Evolutionary conservation across 2,888 invertebrate species (phyloP).

Genomic region (Chamaedrilus cognettii): DNA sequence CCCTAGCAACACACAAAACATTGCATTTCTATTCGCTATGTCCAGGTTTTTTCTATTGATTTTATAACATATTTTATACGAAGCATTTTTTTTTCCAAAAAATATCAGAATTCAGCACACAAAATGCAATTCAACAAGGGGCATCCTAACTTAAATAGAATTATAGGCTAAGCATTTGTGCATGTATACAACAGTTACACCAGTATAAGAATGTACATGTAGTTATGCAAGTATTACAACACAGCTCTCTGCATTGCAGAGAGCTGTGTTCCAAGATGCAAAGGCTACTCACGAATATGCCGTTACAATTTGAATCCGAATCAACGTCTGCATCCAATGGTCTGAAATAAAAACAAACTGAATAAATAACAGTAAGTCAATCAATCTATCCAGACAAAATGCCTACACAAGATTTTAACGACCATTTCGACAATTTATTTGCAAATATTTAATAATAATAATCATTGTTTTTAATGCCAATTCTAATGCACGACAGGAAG

Average conservation of each 20-base stretch:
- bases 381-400: not conserved
- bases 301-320: constrained; percentile 59
- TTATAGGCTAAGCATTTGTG: no score
- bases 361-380: not conserved
- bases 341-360: constrained; percentile 34
- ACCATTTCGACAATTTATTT: not conserved
- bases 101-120: no score
- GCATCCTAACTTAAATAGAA: no score
- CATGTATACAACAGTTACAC: no score
- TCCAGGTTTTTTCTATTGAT: not conserved
- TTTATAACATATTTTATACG: not conserved
- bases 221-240: no score
- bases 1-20: constrained; percentile 43
- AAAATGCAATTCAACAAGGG: no score
- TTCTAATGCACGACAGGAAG: no score
- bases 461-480: not conserved
- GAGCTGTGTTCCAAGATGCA: not conserved
- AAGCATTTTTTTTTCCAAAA: not conserved
- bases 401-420: not conserved
- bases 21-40: not conserved
- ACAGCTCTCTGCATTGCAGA: no score
- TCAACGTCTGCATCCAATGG: constrained; percentile 47
- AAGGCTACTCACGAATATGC: constrained; percentile 57
- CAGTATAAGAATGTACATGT: no score
- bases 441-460: not conserved